Conservation (phyloP, 2,888 invertebrate species). For the Sphaeridia pumilis region DNA sequence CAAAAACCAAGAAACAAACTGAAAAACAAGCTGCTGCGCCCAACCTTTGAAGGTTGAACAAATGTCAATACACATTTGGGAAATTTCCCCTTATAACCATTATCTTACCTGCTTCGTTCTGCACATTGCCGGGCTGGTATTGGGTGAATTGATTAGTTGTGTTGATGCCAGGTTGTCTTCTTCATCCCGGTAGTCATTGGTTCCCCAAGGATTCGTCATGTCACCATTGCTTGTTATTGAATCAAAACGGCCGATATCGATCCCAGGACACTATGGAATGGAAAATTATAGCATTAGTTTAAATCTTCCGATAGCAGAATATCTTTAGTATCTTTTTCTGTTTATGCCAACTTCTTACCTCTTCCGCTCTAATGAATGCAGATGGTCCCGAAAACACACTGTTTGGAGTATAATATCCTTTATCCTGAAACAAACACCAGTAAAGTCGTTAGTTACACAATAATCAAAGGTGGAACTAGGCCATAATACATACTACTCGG, state of each 20-base stretch:
- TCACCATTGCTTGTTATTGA: not conserved
- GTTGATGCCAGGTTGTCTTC: not conserved
- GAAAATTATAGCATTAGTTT: too few relatives aligned
- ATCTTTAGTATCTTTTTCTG: not conserved
- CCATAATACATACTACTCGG: too few relatives aligned
- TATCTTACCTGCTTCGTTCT: not conserved
- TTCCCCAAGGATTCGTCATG: not conserved
- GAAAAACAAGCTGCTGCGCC: too few relatives aligned
- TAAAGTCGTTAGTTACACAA: too few relatives aligned
- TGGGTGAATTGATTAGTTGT: not conserved
- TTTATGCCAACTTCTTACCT: not conserved
- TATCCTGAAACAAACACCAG: not conserved
- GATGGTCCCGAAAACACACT: not conserved
- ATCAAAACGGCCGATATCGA: not conserved
- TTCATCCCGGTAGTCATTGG: not conserved
- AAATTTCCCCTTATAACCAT: too few relatives aligned
- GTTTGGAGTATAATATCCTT: not conserved
- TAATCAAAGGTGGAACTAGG: too few relatives aligned
- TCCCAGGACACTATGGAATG: not conserved
- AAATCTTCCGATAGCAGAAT: not conserved
- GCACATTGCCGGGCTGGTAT: not conserved
- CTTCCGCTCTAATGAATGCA: not conserved
- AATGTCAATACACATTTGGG: too few relatives aligned
- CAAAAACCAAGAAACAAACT: too few relatives aligned
- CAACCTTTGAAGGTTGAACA: too few relatives aligned